Base-by-base conservation (phyloP, 2,888 invertebrate genomes). In the Phyllotreta striolata region DNA sequence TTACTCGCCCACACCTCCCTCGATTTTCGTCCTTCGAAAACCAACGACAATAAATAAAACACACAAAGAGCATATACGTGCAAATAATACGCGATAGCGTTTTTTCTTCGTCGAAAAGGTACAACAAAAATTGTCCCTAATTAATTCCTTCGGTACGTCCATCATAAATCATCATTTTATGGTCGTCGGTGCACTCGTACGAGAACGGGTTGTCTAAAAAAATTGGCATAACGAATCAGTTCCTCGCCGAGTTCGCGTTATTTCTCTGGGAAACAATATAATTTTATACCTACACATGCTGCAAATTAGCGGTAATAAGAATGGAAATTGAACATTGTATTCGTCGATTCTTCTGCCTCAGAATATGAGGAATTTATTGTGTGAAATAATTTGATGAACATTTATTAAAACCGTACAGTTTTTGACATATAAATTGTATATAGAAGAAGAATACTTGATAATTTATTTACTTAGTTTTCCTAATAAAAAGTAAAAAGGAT, bases 161-260 rank as follows among this genome's bases (percentile, higher is more conserved):
- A 38, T 51, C 8, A 35, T 51, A 51, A 51, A 51, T 51, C 51
- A 51, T 51, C 51, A 14, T 34, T 51, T 51, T 51, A 51, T 51
- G 6, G 37, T 24, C 24, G 24, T 24, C 24, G 24, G 24, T 24
- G 24, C 24, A 24, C 51, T n/a, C 3, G 37, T 37, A 35, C 51
- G 38, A 51, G 37, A 51, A 10, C 35, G n/a, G 34, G 8, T 12
- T 51, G 35, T 51, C 37, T 47, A 10, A 51, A 51, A 51, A 51
- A 51, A 51, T 51, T 51, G 51, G 51, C 51, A 51, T 51, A 51
- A 51, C 51, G 51, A 51, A 51, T 51, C 12, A n/a, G 51, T 51
- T 51, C 37, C 37, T 35, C 51, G 3, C 37, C 38, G 38, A 51
- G 34, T 35, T 10, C 51, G 38, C 51, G 38, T 34, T 51, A 51